Evolutionary conservation across 2,888 invertebrate genomes (phyloP), one percentile per base, ranked within the genome.

Genomic region (Euproctis similis): DNA sequence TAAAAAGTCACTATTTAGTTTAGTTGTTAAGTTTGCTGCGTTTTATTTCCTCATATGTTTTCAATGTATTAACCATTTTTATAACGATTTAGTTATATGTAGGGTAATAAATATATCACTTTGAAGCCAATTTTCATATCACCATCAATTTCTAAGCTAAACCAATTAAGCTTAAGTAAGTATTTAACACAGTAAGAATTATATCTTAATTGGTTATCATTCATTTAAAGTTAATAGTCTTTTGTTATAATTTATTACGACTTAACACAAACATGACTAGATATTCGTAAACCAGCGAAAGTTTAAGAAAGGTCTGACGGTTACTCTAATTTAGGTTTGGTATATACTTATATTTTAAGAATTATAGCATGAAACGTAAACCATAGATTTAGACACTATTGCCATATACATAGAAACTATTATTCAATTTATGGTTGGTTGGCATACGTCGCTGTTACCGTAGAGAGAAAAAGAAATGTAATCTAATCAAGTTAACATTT

Each of bases 401-500:
- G 9, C 27, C 26, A 4, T n/a, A 7, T 9, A 35, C 31, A 45
- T 42, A 50, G 36, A 28, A 50, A 39, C 33, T 29, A 45, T 34
- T 45, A 36, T 52, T 40, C 34, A 35, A 22, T 26, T 12, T 22
- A 27, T 16, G 13, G 12, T 30, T 24, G 18, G 30, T 14, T 34
- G 30, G 33, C 31, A 42, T 38, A 34, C 36, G 40, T 48, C 39
- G 35, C 30, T 33, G 36, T 38, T 39, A 32, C 46, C 27, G 36
- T 21, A 35, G 33, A 38, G 34, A 42, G 48, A 50, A 50, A 50
- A 50, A n/a, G n/a, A n/a, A n/a, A n/a, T n/a, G n/a, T n/a, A n/a
- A n/a, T 42, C 42, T 52, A 52, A 50, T 45, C 46, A 50, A 52
- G 50, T 50, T 50, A 50, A 50, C 40, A 50, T 52, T 50, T 52